A percentile compares a stretch with the other conserved stretches of the same genome.
phyloP scores from a whole-genome alignment of 1,140 invertebrate species.

The Chironomus tepperi region DNA sequence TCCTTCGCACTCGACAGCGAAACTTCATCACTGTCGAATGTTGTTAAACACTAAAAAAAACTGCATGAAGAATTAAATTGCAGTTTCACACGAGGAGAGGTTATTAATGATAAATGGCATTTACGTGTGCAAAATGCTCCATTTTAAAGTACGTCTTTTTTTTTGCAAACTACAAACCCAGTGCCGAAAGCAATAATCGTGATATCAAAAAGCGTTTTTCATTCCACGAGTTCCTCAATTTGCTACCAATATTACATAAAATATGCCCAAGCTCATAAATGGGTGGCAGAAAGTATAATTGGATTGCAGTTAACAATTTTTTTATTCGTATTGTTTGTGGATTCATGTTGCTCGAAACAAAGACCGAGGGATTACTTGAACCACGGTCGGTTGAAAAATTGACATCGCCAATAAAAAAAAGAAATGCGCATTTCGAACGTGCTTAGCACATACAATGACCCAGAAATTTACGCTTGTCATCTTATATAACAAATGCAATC shows the following conservation, averaged over 20 bases:
- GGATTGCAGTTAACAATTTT: no score
- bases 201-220: not conserved
- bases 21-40: conserved; percentile 12
- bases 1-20: not conserved
- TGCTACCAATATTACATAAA: conserved; percentile 2
- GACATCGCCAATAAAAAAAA: conserved; percentile 1
- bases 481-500: not conserved
- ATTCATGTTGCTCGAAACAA: no score
- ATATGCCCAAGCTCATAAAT: not conserved
- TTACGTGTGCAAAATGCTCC: not conserved
- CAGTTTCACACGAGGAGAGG: not conserved
- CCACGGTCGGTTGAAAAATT: not conserved
- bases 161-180: not conserved
- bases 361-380: no score
- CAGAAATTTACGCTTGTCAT: not conserved
- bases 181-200: not conserved
- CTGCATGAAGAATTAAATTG: not conserved
- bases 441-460: conserved; percentile 2
- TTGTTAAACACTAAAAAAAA: not conserved
- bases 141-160: not conserved
- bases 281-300: not conserved
- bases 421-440: not conserved
- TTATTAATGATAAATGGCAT: not conserved
- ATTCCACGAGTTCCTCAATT: not conserved
- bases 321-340: no score